Conservation (phyloP, 2,113 vertebrate genomes). For the Phyllopteryx taeniolatus region DNA sequence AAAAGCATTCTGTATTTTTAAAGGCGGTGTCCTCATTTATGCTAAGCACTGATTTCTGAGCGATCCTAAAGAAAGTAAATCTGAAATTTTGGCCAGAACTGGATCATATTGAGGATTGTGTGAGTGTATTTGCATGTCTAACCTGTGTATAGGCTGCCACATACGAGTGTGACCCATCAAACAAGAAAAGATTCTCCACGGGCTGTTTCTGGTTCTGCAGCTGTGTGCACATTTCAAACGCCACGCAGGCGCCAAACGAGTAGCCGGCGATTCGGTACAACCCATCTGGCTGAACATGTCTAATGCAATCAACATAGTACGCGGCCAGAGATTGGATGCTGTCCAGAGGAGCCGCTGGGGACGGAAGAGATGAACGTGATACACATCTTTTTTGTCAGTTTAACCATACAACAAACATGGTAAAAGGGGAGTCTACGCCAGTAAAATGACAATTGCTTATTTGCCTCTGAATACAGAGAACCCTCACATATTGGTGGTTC, state of each 20-base stretch:
- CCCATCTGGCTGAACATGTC: slow-evolving; percentile 86
- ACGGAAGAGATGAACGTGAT: not conserved
- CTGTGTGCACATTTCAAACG: slow-evolving; percentile 96
- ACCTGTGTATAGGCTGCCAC: slow-evolving; percentile 95
- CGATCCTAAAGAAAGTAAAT: no score
- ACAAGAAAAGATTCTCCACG: slow-evolving; percentile 85
- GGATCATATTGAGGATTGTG: no score
- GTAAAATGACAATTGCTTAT: not conserved
- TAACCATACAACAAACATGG: not conserved
- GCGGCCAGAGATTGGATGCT: slow-evolving; percentile 87
- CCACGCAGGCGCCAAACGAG: slow-evolving; percentile 95
- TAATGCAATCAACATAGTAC: slow-evolving; percentile 85
- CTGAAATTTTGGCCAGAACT: no score
- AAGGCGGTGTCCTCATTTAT: no score
- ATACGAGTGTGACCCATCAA: slow-evolving; percentile 91
- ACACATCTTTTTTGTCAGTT: not conserved
- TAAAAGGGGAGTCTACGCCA: not conserved
- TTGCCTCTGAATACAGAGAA: no score
- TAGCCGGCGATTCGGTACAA: slow-evolving; percentile 92
- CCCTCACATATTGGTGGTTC: no score
- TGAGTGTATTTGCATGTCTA: not conserved
- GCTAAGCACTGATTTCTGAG: no score
- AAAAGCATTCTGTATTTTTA: no score
- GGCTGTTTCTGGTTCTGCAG: slow-evolving; percentile 78
- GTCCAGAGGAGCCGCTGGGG: slow-evolving; percentile 87